A percentile compares a stretch with the other conserved stretches of the same genome.
These are phyloP conservation scores for Proctacanthus coquilletti DNA, from an alignment of 1,140 invertebrate species.

Conservation along the genomic window DNA sequence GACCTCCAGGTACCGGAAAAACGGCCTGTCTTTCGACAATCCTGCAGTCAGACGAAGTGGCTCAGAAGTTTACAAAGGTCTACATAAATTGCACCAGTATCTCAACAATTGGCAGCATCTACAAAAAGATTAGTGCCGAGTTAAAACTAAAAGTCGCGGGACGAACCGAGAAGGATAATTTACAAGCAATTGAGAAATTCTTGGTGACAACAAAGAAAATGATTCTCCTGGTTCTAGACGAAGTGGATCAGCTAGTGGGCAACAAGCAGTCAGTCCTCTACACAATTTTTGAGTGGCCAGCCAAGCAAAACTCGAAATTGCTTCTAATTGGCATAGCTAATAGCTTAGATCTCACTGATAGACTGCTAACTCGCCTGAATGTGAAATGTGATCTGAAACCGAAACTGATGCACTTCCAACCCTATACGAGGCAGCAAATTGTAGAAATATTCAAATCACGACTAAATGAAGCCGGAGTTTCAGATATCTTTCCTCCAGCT, in stretches of 20 bases:
- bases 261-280: slow-evolving; percentile 80
- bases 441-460: slow-evolving; percentile 66
- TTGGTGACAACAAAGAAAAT: slow-evolving; percentile 47
- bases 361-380: slow-evolving; percentile 75
- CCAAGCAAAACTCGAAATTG: slow-evolving; percentile 47
- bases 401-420: slow-evolving; percentile 73
- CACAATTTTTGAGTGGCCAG: slow-evolving; percentile 87
- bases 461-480: slow-evolving; percentile 49
- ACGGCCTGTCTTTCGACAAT: slow-evolving; percentile 71
- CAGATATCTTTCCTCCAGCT: slow-evolving; percentile 55
- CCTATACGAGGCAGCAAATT: slow-evolving; percentile 84
- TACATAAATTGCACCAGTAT: slow-evolving; percentile 73
- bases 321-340: slow-evolving; percentile 90
- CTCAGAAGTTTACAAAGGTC: slow-evolving; percentile 43
- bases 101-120: slow-evolving; percentile 56
- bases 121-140: slow-evolving; percentile 49
- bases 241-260: slow-evolving; percentile 75
- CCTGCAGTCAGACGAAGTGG: slow-evolving; percentile 42
- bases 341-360: slow-evolving; percentile 85
- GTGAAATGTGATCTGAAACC: slow-evolving; percentile 53
- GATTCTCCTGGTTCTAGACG: slow-evolving; percentile 82
- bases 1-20: slow-evolving; percentile 89
- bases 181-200: slow-evolving; percentile 48
- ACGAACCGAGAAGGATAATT: slow-evolving; percentile 40
- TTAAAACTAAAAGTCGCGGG: slow-evolving; percentile 37